Base-by-base conservation (phyloP, 2,113 vertebrate species). In the Brienomyrus brachyistius region DNA sequence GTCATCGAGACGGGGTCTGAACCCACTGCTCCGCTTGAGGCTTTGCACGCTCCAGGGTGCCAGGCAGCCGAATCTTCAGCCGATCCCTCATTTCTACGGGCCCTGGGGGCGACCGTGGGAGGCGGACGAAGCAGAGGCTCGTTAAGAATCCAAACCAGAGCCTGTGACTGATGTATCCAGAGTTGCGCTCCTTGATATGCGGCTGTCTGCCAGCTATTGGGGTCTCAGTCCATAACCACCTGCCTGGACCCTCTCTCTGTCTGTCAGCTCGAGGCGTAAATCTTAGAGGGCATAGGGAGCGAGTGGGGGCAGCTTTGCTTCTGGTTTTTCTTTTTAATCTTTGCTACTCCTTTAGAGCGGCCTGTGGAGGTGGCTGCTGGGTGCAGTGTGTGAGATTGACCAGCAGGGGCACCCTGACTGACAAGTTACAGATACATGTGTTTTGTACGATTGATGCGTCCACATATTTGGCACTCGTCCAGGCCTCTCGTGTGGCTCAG, bases 111-210 rank as follows among this genome's bases (percentile, higher is more conserved):
- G 8, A 27, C 59, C 11, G 59, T n/a, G 59, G 59, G n/a, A 11
- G 59, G 8, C 27, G 4, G 62, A 11, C 27, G 62, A 70, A 31
- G 66, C n/a, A 89, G 51, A 77, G 87, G 74, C 35, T 85, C 9
- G 74, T 85, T 91, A 82, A 66, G 90, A 62, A 70, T 89, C 19
- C 47, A 52, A 66, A 52, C 88, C 85, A 70, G 66, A 17, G 43
- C 1, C 27, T 9, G 17, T 11, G 43, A 19, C 62, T 54, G 89
- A 48, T 80, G 66, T 74, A 27, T 84, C 59, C 31, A 45, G 86
- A 0, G 54, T 62, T 59, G 27, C n/a, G 89, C 56, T 51, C 52
- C 13, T 43, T 62, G 90, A 88, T 43, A 48, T 23, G 50, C 31
- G 45, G 47, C 27, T 77, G 86, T n/a, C 74, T 66, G 27, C 27